phyloP scores from a whole-genome alignment of 2,113 vertebrate genomes.

The Cyphomyrus plagiostoma region DNA sequence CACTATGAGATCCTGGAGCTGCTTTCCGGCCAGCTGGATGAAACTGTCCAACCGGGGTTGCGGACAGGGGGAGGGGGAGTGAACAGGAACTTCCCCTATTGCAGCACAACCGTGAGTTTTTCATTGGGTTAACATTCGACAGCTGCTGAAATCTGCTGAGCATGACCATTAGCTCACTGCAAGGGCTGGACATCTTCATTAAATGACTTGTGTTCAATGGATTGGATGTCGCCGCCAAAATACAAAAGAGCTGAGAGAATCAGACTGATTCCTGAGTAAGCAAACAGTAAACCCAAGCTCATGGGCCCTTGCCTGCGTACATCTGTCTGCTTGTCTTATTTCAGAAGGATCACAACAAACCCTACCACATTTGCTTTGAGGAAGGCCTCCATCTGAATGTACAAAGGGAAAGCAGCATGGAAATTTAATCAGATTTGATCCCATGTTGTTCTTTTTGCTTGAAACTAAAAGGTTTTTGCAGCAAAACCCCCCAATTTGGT shows the following conservation, averaged over 20 bases:
- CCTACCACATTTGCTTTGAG: not conserved
- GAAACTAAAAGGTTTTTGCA: not conserved
- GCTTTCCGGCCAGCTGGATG: not conserved
- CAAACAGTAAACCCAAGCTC: not conserved
- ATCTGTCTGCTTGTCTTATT: not conserved
- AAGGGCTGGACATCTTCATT: not conserved
- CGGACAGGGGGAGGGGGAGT: not conserved
- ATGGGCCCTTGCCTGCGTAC: not conserved
- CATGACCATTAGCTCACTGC: not conserved
- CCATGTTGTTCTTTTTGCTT: not conserved
- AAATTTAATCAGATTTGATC: not conserved
- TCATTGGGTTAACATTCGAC: not conserved
- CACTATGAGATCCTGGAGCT: not conserved
- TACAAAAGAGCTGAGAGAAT: not conserved
- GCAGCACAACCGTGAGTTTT: not conserved
- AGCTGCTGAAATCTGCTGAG: not conserved
- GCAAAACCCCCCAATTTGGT: not conserved
- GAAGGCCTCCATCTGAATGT: not conserved
- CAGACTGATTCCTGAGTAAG: not conserved
- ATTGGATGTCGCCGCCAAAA: not conserved
- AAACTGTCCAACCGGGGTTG: not conserved
- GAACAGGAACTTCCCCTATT: not conserved
- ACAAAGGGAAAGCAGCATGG: not conserved
- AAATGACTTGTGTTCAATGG: not conserved
- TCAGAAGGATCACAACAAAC: not conserved